Evolutionary conservation across 2,797 vertebrate species (phyloP).

Genomic region (Dendrocincla tyrannina): DNA sequence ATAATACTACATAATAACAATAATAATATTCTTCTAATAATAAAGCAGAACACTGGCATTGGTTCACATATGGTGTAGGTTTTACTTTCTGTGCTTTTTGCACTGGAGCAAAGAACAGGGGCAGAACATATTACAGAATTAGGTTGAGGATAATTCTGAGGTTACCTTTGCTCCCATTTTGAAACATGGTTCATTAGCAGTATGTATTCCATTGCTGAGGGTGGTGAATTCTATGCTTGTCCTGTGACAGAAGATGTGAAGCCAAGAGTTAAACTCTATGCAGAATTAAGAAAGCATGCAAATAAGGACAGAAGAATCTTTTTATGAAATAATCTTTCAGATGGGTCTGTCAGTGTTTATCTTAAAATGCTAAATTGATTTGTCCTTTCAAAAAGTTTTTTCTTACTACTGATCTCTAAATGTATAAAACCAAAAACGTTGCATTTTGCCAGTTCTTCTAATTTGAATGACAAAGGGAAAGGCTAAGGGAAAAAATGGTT

Average conservation of each 20-base stretch:
- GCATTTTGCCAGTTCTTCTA: slow-evolving; percentile 14
- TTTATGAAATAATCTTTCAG: not conserved
- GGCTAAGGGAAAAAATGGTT: slow-evolving; percentile 11
- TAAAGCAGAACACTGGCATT: not conserved
- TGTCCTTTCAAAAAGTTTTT: not conserved
- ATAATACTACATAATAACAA: not conserved
- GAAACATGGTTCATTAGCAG: not conserved
- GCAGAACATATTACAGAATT: not conserved
- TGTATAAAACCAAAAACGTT: not conserved
- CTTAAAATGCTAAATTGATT: not conserved
- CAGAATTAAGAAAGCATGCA: not conserved
- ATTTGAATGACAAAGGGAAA: not conserved
- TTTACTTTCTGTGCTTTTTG: not conserved
- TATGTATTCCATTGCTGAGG: not conserved
- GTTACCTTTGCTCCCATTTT: not conserved
- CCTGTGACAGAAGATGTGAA: not conserved
- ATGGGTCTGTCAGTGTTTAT: not conserved
- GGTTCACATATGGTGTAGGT: not conserved
- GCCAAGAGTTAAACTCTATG: not conserved
- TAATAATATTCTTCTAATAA: not conserved
- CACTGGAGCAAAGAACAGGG: not conserved
- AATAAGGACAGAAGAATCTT: not conserved
- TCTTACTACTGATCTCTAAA: not conserved
- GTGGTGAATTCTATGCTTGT: not conserved
- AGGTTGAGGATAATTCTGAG: not conserved